Evolutionary conservation across 2,888 invertebrate species (phyloP), one percentile per base, ranked within the genome.

Genomic region (Patella ulyssiponensis): DNA sequence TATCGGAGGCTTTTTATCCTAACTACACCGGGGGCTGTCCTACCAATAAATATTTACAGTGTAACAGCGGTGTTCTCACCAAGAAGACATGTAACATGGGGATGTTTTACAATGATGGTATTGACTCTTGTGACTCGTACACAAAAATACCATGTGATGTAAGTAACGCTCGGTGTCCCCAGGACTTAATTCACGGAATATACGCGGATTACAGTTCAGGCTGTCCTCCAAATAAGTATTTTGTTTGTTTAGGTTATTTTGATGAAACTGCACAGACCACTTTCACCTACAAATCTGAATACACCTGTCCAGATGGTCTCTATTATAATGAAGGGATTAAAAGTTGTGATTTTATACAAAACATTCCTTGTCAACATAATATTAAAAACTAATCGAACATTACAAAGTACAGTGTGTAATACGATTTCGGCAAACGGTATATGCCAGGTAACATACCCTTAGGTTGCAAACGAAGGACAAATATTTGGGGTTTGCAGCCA

Each of bases 101-200:
- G 9, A 33, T 74, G n/a, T 69, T 56, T 27, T 74, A 44, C 64
- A 74, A 74, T 52, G 74, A 74, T 51, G 74, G 74, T 33, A 44
- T 51, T 17, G 58, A 64, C 23, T 51, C 27, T n/a, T 74, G 74
- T 52, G 74, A 74, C 69, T 27, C 20, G 11, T n/a, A 20, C 2
- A 23, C 12, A 15, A 74, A 64, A 20, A 74, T 74, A 17, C 64
- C 74, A 1, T 74, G 74, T 51, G 74, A 14, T 64, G 23, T 14
- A 23, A 23, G 14, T 0, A 64, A 64, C 23, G 20, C 23, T 12
- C 64, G 11, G 23, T 23, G 64, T 23, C 23, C 64, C 2, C 64
- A 64, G 14, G 23, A 20, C 20, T 23, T 64, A 11, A 64, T 11
- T 1, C 23, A 23, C 4, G 64, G 64, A 23, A 64, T 64, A 23